Percentiles rank a stretch among this genome's conserved stretches.
Evolutionary conservation across 1,140 invertebrate species (phyloP).

Genomic region (Zelostemma sp.): DNA sequence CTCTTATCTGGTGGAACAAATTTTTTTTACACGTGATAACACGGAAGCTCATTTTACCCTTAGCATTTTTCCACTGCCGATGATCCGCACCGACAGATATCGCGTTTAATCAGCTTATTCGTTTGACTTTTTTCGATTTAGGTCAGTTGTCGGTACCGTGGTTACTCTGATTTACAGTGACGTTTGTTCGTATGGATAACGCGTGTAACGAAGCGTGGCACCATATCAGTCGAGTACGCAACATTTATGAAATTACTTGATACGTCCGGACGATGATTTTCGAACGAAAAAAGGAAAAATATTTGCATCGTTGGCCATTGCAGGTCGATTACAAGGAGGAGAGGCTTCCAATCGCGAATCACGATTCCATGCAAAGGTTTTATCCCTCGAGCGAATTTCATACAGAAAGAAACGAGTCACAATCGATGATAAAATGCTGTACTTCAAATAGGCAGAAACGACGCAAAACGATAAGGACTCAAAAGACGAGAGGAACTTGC

Average conservation of each 20-base stretch:
- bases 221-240: too few species aligned
- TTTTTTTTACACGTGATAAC: too few species aligned
- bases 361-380: background rate
- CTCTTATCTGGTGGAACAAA: too few species aligned
- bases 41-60: too few species aligned
- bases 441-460: slow-evolving; percentile 26
- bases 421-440: slow-evolving; percentile 25
- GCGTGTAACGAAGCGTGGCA: background rate
- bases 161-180: background rate
- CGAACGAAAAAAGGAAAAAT: too few species aligned
- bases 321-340: background rate
- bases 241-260: too few species aligned
- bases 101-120: background rate
- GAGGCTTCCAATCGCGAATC: background rate
- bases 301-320: too few species aligned
- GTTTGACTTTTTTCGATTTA: background rate
- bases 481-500: slow-evolving; percentile 20
- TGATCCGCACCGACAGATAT: background rate
- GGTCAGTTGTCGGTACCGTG: background rate
- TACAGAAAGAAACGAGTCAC: slow-evolving; percentile 13
- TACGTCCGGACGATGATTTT: too few species aligned
- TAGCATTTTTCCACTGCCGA: too few species aligned
- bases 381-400: background rate
- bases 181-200: background rate
- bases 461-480: slow-evolving; percentile 11